phyloP scores from a whole-genome alignment of 2,113 vertebrate species.

The Orthonyx spaldingii region DNA sequence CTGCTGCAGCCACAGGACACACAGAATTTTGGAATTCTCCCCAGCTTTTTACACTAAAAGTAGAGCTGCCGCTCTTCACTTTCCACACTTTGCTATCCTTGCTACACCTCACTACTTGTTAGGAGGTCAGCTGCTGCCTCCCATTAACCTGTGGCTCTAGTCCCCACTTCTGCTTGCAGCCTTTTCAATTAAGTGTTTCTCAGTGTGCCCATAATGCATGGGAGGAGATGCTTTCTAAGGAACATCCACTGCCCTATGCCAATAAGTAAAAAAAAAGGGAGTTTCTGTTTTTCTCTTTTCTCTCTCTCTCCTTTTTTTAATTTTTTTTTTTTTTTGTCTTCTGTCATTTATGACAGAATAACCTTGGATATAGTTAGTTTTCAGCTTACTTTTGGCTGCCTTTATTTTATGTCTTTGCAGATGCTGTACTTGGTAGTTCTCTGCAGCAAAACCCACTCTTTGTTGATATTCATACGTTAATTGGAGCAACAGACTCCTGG shows the following conservation, averaged over 20 bases:
- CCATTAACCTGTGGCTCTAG: not conserved
- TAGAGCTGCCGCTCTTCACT: not conserved
- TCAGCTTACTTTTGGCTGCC: not conserved
- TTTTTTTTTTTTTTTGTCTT: rapidly evolving
- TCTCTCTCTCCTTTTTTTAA: rapidly evolving
- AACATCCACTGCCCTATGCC: not conserved
- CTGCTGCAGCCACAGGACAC: not conserved
- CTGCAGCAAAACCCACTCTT: not conserved
- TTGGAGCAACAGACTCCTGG: not conserved
- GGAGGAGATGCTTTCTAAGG: not conserved
- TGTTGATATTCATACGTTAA: not conserved
- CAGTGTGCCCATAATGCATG: not conserved
- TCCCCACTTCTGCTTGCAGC: not conserved
- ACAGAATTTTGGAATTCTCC: not conserved
- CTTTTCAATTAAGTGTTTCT: not conserved
- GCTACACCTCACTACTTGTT: not conserved
- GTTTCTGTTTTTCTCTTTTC: not conserved
- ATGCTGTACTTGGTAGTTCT: not conserved
- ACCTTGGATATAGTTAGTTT: not conserved
- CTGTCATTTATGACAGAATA: not conserved
- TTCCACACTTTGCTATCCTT: not conserved
- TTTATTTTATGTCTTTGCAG: not conserved
- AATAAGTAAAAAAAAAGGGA: not conserved
- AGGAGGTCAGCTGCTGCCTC: not conserved
- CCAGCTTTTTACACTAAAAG: not conserved